Evolutionary conservation across 2,888 invertebrate species (phyloP).

Genomic region (Caenorhabditis sp.): DNA sequence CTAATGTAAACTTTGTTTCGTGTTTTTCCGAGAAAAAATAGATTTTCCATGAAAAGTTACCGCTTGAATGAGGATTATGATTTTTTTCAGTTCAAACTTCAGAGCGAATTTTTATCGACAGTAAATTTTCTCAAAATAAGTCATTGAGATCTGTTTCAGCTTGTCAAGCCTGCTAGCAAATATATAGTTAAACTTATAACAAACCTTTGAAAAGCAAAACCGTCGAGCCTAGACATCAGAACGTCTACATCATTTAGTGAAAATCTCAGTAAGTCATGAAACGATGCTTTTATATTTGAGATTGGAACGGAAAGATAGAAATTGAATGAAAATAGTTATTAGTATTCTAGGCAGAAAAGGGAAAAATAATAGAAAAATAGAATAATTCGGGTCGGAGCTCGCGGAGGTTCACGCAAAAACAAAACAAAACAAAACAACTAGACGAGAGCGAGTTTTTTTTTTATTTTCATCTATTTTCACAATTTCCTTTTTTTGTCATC

Average conservation of each 20-base stretch:
- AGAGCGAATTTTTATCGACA: no score
- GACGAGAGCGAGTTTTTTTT: not conserved
- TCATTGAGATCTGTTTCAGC: no score
- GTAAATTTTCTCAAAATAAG: no score
- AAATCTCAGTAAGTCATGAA: not conserved
- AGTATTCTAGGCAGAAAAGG: not conserved
- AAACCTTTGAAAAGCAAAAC: no score
- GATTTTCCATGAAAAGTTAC: no score
- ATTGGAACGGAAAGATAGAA: not conserved
- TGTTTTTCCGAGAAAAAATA: no score
- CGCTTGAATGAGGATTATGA: no score
- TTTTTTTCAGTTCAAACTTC: no score
- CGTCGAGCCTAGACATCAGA: not conserved
- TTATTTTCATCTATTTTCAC: not conserved
- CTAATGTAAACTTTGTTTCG: no score
- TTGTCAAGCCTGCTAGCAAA: no score
- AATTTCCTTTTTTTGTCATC: not conserved
- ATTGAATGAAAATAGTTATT: not conserved
- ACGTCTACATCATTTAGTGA: not conserved
- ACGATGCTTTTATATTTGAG: not conserved
- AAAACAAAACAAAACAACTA: not conserved
- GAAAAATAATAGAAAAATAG: not conserved
- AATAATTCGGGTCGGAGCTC: not conserved
- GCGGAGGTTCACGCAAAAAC: constrained; percentile 1
- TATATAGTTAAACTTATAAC: no score